Conservation (phyloP, 2,797 vertebrate species). For the Tinamus major region DNA sequence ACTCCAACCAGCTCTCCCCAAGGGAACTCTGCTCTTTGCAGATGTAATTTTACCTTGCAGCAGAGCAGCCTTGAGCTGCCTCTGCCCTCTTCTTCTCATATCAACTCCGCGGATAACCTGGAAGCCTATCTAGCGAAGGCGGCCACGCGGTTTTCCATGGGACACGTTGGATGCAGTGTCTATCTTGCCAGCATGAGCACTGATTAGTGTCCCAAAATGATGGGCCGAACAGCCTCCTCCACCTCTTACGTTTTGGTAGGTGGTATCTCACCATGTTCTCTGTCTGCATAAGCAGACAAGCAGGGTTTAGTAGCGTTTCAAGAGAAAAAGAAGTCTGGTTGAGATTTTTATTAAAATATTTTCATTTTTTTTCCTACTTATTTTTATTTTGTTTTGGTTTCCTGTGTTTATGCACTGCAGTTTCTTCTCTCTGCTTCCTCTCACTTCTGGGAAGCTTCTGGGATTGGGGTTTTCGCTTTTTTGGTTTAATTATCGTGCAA, state of each 20-base stretch:
- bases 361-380: too few species aligned
- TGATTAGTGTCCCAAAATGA: not conserved
- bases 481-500: not conserved
- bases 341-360: too few species aligned
- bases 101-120: not conserved
- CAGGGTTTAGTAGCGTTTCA: not conserved
- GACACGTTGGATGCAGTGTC: not conserved
- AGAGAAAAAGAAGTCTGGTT: not conserved
- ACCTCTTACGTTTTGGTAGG: fast-evolving
- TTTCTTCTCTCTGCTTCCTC: too few species aligned
- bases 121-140: not conserved
- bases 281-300: not conserved
- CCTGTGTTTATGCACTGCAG: not conserved
- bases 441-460: not conserved
- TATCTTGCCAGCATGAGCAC: not conserved
- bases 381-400: not conserved
- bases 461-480: fast-evolving
- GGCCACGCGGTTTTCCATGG: not conserved
- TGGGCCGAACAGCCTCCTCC: not conserved
- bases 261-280: not conserved
- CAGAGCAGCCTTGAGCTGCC: not conserved
- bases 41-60: not conserved
- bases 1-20: not conserved
- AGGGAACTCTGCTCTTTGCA: not conserved
- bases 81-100: not conserved